These are phyloP conservation scores for Ciconia boyciana DNA, from an alignment of 2,113 vertebrate species.

Conservation along the genomic window DNA sequence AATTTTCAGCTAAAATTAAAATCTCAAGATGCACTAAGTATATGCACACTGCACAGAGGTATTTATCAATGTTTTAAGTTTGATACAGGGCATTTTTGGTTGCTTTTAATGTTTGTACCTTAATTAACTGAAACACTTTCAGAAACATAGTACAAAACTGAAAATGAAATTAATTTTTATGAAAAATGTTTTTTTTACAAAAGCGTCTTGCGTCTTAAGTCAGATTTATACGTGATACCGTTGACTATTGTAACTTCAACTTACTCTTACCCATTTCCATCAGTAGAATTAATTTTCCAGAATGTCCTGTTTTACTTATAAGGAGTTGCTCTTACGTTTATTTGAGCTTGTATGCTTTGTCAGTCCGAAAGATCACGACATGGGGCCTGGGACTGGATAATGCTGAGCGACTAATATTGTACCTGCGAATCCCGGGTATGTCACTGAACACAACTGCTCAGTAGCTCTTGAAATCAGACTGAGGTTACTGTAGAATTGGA, in stretches of 20 bases:
- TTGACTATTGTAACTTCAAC: not conserved
- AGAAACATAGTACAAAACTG: not conserved
- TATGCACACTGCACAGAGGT: not conserved
- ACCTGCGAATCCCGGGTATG: not conserved
- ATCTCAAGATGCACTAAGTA: not conserved
- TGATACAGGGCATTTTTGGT: not conserved
- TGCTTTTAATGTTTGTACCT: not conserved
- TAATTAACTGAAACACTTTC: not conserved
- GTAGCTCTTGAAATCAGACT: not conserved
- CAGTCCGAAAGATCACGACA: not conserved
- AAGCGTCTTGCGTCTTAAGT: not conserved
- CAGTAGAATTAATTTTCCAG: not conserved
- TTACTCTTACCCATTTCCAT: not conserved
- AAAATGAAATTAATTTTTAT: not conserved
- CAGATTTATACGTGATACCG: rapidly evolving
- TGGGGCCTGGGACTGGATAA: not conserved
- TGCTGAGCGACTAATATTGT: not conserved
- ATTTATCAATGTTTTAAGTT: not conserved
- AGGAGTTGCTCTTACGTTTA: not conserved
- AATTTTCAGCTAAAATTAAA: not conserved
- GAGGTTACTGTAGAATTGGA: not conserved
- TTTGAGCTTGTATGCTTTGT: not conserved
- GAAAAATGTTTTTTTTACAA: not conserved
- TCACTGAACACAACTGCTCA: not conserved
- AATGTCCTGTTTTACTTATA: not conserved